Evolutionary conservation across 2,797 vertebrate species (phyloP), one percentile per base, ranked within the genome.

Genomic region (Ptychobarbus kaznakovi): DNA sequence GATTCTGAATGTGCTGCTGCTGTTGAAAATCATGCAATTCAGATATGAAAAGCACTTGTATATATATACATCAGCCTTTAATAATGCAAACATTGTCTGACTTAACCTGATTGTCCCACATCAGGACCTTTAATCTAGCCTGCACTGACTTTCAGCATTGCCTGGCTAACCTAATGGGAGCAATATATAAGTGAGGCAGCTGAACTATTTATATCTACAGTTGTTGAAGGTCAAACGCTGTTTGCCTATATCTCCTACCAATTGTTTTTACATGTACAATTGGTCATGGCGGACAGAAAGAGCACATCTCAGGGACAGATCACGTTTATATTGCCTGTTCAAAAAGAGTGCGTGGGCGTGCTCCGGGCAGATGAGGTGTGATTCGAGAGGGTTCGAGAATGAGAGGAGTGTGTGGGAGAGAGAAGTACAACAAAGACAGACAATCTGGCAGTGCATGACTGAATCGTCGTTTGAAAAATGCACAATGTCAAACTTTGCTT

Each of bases 361-460:
- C 49, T 49, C 74, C 63, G 87, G 87, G 78, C 89, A 84, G 84
- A 81, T 76, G 87, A 90, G 88, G 88, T 89, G 88, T 82, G 85
- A 83, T 66, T 84, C 76, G 70, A 84, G 84, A 86, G 84, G 81
- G 83, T 86, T 88, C 51, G 85, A 86, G 78, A 80, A 74, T 74
- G 65, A 85, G 81, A 69, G 82, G 81, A 82, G 82, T 80, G 83
- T 87, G 86, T 86, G 86, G 86, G 82, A 83, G 82, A 83, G 84
- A 87, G 82, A 85, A 87, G 61, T 75, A 68, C 70, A 85, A 88
- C 85, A 88, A 89, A 90, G 73, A 72, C 85, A 86, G 61, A 58
- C 87, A 79, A 61, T 78, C 74, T 84, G 81, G 82, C 80, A 77
- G 44, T 85, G 73, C 38, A 20, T 74, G 65, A 69, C 40, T 63